Evolutionary conservation across 2,888 invertebrate species (phyloP).

Genomic region (Xestia xanthographa): DNA sequence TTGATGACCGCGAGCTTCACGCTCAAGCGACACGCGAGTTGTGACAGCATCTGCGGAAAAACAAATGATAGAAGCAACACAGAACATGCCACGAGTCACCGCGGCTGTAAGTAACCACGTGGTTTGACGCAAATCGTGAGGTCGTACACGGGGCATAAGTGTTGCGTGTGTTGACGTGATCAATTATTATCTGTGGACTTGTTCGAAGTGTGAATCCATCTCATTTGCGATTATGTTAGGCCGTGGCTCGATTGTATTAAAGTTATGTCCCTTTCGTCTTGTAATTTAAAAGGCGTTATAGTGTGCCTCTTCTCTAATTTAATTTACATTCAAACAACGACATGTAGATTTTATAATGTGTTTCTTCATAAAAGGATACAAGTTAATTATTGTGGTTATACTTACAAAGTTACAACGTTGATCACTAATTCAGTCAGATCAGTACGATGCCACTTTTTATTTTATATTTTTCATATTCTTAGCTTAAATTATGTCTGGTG

Average conservation of each 20-base stretch:
- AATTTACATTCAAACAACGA: background rate
- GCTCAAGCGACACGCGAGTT: background rate
- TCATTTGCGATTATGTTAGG: slow-evolving; percentile 48
- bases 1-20: background rate
- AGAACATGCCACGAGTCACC: background rate
- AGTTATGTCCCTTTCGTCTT: slow-evolving; percentile 14
- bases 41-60: background rate
- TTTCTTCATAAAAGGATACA: background rate
- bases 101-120: background rate
- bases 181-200: slow-evolving; percentile 61
- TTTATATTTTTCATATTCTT: background rate
- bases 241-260: slow-evolving; percentile 18
- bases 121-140: background rate
- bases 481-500: background rate
- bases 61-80: background rate
- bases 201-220: slow-evolving; percentile 47
- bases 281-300: slow-evolving; percentile 28
- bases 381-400: background rate
- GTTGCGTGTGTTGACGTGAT: slow-evolving; percentile 58
- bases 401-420: background rate
- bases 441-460: background rate
- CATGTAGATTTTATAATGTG: slow-evolving; percentile 4
- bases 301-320: background rate
- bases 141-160: slow-evolving; percentile 8
- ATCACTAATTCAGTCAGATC: background rate